phyloP scores from a whole-genome alignment of 2,113 vertebrate species.

The Pelobates fuscus region DNA sequence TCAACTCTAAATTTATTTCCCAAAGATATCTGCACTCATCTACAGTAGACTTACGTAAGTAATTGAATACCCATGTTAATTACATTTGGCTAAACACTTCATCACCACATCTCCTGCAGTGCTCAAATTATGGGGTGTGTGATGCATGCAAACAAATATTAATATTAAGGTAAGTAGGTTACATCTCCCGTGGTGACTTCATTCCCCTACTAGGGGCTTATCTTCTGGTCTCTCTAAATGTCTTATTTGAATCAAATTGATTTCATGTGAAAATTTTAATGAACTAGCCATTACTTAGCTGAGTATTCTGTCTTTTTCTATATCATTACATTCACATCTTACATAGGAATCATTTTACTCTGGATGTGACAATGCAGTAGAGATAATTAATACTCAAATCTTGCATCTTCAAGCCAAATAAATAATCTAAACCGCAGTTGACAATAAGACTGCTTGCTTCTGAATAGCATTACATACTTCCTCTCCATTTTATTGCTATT shows the following conservation, averaged over 20 bases:
- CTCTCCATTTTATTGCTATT: background rate
- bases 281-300: background rate
- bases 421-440: conserved; percentile 9
- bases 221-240: too few relatives aligned
- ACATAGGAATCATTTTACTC: conserved; percentile 30
- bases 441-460: conserved; percentile 20
- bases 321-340: conserved; percentile 32
- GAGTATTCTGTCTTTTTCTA: background rate
- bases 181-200: too few relatives aligned
- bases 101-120: too few relatives aligned
- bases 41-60: too few relatives aligned
- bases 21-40: too few relatives aligned
- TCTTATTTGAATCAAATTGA: background rate
- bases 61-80: too few relatives aligned
- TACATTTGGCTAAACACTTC: too few relatives aligned
- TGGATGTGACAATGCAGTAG: background rate
- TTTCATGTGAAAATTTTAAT: background rate
- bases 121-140: too few relatives aligned
- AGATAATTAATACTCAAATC: conserved; percentile 36
- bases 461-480: conserved; percentile 14
- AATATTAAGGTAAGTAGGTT: too few relatives aligned
- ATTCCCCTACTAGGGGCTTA: too few relatives aligned
- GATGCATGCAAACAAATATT: too few relatives aligned
- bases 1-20: too few relatives aligned
- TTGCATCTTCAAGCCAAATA: conserved; percentile 16